A percentile compares a stretch with the other conserved stretches of the same genome.
phyloP scores from a whole-genome alignment of 2,888 invertebrate genomes.

The Eudasyphora cyanicolor region DNA sequence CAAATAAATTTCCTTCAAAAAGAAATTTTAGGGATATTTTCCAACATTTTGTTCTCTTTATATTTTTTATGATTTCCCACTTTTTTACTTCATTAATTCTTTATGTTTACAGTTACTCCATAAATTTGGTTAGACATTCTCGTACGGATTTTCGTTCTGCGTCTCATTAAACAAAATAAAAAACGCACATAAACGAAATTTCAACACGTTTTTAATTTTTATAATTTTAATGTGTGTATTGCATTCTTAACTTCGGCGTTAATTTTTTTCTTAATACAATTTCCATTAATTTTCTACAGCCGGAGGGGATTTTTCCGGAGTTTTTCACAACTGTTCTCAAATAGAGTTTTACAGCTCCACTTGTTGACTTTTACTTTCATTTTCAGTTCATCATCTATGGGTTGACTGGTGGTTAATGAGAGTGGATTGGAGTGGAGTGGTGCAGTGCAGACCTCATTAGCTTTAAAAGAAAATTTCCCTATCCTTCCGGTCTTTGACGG shows the following conservation, averaged over 20 bases:
- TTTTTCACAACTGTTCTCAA: slow-evolving; percentile 12
- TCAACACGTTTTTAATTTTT: slow-evolving; percentile 77
- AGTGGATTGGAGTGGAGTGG: no score
- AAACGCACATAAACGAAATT: slow-evolving; percentile 67
- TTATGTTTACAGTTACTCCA: slow-evolving; percentile 17
- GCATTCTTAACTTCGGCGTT: slow-evolving; percentile 67
- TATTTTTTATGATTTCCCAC: slow-evolving; percentile 36
- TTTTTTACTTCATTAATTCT: slow-evolving; percentile 56
- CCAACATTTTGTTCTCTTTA: neutral
- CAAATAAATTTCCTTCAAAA: neutral
- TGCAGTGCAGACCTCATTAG: slow-evolving; percentile 30
- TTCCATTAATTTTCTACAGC: slow-evolving; percentile 42
- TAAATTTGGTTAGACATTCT: slow-evolving; percentile 17
- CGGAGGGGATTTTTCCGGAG: neutral
- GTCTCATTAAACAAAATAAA: slow-evolving; percentile 24
- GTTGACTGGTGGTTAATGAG: slow-evolving; percentile 29
- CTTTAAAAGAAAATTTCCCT: slow-evolving; percentile 25
- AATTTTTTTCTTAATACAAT: slow-evolving; percentile 62
- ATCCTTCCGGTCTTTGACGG: slow-evolving; percentile 29
- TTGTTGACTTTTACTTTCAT: slow-evolving; percentile 60
- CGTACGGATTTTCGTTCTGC: slow-evolving; percentile 20
- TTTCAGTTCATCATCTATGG: slow-evolving; percentile 50
- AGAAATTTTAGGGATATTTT: slow-evolving; percentile 23
- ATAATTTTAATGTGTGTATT: slow-evolving; percentile 74
- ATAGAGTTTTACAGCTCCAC: slow-evolving; percentile 38